These are phyloP conservation scores for Caprella mutica DNA, from an alignment of 2,888 invertebrate genomes.

Conservation along the genomic window DNA sequence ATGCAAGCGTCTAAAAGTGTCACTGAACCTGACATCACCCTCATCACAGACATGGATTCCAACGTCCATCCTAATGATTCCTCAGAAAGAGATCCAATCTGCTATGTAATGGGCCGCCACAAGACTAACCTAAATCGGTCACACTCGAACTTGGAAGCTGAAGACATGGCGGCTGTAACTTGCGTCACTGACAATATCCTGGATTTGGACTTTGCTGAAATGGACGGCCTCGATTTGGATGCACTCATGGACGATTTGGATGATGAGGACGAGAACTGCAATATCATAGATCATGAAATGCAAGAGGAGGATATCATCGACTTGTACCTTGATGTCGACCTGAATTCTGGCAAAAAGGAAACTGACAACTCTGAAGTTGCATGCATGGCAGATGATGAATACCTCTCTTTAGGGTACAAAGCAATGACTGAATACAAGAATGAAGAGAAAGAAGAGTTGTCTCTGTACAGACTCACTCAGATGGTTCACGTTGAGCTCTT, in stretches of 20 bases:
- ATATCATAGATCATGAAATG: constrained; percentile 20
- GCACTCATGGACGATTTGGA: constrained; percentile 3
- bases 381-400: constrained; percentile 26
- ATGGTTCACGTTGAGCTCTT: constrained; percentile 28
- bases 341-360: constrained; percentile 4
- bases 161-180: background rate
- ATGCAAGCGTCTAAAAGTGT: too few species aligned
- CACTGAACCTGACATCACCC: too few species aligned
- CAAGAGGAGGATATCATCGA: constrained; percentile 23
- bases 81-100: too few species aligned
- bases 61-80: too few species aligned
- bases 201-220: constrained; percentile 1
- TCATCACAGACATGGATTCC: too few species aligned
- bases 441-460: constrained; percentile 19
- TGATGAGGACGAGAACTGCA: constrained; percentile 17
- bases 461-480: constrained; percentile 21
- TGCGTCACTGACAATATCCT: constrained; percentile 1
- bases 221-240: constrained; percentile 5
- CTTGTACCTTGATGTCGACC: constrained; percentile 14
- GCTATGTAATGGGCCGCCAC: too few species aligned
- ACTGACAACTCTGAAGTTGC: background rate
- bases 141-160: background rate
- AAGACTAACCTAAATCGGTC: too few species aligned
- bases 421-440: constrained; percentile 21
- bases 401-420: constrained; percentile 27